phyloP scores from a whole-genome alignment of 2,888 invertebrate genomes.

The Hoplodrina ambigua region DNA sequence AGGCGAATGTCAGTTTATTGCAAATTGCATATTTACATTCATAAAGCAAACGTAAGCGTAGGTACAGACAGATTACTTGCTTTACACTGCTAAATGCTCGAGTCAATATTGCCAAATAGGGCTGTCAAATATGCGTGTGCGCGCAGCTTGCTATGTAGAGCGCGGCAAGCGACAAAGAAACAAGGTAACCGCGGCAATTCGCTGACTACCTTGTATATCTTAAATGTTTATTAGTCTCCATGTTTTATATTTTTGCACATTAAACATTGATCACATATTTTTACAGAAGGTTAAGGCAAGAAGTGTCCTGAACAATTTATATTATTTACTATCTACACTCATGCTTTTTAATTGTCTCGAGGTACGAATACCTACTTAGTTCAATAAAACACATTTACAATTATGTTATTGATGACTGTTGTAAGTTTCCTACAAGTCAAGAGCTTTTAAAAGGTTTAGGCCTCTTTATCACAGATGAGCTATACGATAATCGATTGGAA shows the following conservation, averaged over 20 bases:
- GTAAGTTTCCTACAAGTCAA: neutral
- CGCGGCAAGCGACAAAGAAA: slow-evolving; percentile 53
- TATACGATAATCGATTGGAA: slow-evolving; percentile 25
- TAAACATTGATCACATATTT: slow-evolving; percentile 25
- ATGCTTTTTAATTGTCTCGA: slow-evolving; percentile 9
- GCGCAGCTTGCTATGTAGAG: slow-evolving; percentile 45
- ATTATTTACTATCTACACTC: neutral
- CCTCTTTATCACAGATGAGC: slow-evolving; percentile 16
- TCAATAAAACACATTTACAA: neutral
- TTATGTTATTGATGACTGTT: neutral
- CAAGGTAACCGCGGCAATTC: slow-evolving; percentile 48
- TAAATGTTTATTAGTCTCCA: slow-evolving; percentile 35
- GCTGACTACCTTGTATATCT: slow-evolving; percentile 41
- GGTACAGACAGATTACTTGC: slow-evolving; percentile 66
- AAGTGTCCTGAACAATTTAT: slow-evolving; percentile 2
- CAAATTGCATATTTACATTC: slow-evolving; percentile 76
- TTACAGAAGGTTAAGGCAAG: slow-evolving; percentile 17
- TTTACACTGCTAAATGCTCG: slow-evolving; percentile 67
- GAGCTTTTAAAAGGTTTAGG: neutral
- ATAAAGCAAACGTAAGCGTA: slow-evolving; percentile 64
- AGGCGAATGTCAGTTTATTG: slow-evolving; percentile 70
- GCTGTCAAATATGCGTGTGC: slow-evolving; percentile 64
- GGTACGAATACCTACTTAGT: neutral
- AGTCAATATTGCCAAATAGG: slow-evolving; percentile 73
- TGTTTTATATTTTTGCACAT: slow-evolving; percentile 27